Conservation (phyloP, 1,140 invertebrate genomes). For the Heliconius congener region DNA sequence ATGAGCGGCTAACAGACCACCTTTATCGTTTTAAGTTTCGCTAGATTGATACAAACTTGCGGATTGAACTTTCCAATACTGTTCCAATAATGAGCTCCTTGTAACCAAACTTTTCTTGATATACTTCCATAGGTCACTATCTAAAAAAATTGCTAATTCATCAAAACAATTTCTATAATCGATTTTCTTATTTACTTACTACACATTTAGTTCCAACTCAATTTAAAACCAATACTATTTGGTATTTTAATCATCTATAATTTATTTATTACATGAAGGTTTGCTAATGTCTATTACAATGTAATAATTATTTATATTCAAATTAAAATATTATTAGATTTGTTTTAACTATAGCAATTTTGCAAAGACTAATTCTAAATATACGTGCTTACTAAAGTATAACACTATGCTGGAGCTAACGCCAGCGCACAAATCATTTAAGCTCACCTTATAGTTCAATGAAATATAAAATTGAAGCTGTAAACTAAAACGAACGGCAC, state of each 20-base stretch:
- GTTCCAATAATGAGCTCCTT: neutral
- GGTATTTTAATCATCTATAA: too few relatives aligned
- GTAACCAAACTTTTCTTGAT: neutral
- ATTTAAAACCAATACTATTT: too few relatives aligned
- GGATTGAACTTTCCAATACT: slow-evolving; percentile 28
- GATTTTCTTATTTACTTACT: neutral
- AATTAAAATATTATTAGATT: neutral
- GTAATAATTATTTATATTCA: too few relatives aligned
- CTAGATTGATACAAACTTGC: slow-evolving; percentile 30
- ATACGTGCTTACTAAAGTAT: neutral
- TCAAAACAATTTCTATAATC: too few relatives aligned
- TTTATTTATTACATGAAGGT: too few relatives aligned
- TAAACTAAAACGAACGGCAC: slow-evolving; percentile 25
- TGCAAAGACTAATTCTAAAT: too few relatives aligned
- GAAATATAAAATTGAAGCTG: slow-evolving; percentile 9
- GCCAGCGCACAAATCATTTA: neutral
- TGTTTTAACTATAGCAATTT: neutral
- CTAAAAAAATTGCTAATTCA: too few relatives aligned
- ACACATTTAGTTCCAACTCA: neutral
- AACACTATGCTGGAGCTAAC: neutral
- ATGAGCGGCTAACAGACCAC: slow-evolving; percentile 37
- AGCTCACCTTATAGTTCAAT: neutral
- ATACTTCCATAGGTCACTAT: neutral
- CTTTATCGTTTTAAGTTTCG: slow-evolving; percentile 41
- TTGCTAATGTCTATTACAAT: too few relatives aligned